Evolutionary conservation across 2,797 vertebrate species (phyloP).

Genomic region (Scleropages formosus): DNA sequence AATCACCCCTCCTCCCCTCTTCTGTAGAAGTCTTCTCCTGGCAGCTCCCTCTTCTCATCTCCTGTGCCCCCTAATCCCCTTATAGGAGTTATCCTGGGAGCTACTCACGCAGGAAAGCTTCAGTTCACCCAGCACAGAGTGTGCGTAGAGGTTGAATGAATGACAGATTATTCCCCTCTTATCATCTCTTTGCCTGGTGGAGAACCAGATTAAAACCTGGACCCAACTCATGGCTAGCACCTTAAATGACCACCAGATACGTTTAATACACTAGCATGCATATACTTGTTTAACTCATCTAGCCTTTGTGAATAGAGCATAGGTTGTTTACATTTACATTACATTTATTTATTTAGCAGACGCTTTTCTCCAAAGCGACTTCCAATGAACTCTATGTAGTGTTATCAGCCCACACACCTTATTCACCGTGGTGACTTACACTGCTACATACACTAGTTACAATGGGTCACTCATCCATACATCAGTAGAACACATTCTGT

Average conservation of each 20-base stretch:
- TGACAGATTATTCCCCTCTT: conserved; percentile 25
- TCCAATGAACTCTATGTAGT: too few species aligned
- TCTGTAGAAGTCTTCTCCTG: conserved; percentile 32
- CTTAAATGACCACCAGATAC: not conserved
- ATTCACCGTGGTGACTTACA: too few species aligned
- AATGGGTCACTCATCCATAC: too few species aligned
- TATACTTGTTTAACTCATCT: not conserved
- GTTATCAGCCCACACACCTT: too few species aligned
- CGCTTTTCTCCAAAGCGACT: too few species aligned
- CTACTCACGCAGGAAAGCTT: conserved; percentile 14
- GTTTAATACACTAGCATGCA: not conserved
- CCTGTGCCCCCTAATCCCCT: conserved; percentile 56
- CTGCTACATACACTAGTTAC: too few species aligned
- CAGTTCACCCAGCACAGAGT: not conserved
- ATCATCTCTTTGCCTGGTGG: not conserved
- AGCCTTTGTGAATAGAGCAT: not conserved
- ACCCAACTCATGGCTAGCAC: too few species aligned
- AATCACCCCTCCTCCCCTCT: conserved; percentile 5
- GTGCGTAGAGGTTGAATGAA: conserved; percentile 32
- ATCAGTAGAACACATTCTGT: too few species aligned
- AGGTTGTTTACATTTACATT: too few species aligned
- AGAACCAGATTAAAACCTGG: conserved; percentile 11
- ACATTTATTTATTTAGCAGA: too few species aligned
- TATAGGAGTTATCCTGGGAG: conserved; percentile 45
- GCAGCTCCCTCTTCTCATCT: conserved; percentile 45